Percentiles rank a stretch among this genome's conserved stretches.
Evolutionary conservation across 2,888 invertebrate species (phyloP).

Genomic region (Apodemia duryi): DNA sequence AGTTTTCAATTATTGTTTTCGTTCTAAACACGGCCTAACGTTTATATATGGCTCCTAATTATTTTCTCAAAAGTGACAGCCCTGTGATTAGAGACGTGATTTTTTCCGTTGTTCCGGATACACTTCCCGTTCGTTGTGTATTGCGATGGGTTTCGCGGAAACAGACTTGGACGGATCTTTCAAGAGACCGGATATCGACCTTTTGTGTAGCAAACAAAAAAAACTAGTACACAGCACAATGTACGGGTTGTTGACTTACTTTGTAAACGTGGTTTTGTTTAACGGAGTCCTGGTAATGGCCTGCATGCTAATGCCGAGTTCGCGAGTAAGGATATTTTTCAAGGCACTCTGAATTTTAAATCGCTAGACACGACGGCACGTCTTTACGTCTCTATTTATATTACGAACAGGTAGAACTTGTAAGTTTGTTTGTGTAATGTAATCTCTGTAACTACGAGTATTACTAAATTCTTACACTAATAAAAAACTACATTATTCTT

Average conservation of each 20-base stretch:
- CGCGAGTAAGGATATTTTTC: not conserved
- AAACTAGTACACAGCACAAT: constrained; percentile 37
- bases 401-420: no score
- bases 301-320: constrained; percentile 46
- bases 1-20: not conserved
- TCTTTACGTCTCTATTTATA: not conserved
- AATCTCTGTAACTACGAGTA: no score
- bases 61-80: constrained; percentile 35
- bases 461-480: no score
- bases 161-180: constrained; percentile 53
- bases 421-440: no score
- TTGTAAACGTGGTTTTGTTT: constrained; percentile 39
- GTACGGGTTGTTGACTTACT: constrained; percentile 64
- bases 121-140: constrained; percentile 73
- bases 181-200: constrained; percentile 64
- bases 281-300: constrained; percentile 44
- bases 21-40: not conserved
- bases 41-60: not conserved
- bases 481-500: no score
- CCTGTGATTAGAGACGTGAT: constrained; percentile 52
- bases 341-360: not conserved
- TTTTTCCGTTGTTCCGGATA: constrained; percentile 71
- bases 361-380: not conserved
- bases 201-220: constrained; percentile 68
- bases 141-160: constrained; percentile 73